These are phyloP conservation scores for Globodera rostochiensis DNA, from an alignment of 1,140 invertebrate species.

Conservation along the genomic window DNA sequence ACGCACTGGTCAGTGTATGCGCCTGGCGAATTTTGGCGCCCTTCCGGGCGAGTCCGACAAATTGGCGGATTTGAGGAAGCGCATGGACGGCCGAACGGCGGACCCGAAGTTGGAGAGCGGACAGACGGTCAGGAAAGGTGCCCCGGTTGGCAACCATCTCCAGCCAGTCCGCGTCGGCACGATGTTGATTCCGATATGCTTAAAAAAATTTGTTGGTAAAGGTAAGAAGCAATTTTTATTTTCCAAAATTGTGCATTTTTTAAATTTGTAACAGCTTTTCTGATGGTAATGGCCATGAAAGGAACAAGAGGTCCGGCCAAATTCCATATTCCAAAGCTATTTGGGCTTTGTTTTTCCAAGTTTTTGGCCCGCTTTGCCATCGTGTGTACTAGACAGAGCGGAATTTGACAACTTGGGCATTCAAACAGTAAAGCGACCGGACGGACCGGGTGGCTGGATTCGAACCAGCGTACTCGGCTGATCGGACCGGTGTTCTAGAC, in stretches of 20 bases:
- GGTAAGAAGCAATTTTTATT: too few species aligned
- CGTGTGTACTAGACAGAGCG: background rate
- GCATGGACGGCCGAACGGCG: constrained; percentile 84
- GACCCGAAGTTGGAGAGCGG: constrained; percentile 79
- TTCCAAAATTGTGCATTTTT: background rate
- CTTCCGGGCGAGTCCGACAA: constrained; percentile 80
- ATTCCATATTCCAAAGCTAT: background rate
- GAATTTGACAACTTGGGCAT: background rate
- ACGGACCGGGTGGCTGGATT: too few species aligned
- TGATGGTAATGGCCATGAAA: background rate
- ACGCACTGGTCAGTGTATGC: constrained; percentile 61
- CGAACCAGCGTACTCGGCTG: too few species aligned
- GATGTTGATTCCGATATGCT: constrained; percentile 31
- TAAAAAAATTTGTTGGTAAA: background rate
- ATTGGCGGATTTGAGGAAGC: constrained; percentile 73
- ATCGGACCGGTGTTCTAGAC: too few species aligned
- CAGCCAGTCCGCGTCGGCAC: constrained; percentile 44
- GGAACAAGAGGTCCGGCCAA: background rate
- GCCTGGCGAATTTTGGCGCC: constrained; percentile 75
- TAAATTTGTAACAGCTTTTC: background rate
- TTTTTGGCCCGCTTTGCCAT: background rate
- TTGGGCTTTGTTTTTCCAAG: background rate
- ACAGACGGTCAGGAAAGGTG: constrained; percentile 76
- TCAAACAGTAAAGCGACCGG: too few species aligned
- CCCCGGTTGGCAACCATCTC: constrained; percentile 39